Evolutionary conservation across 2,113 vertebrate genomes (phyloP).

Genomic region (Pseudorhombus dupliciocellatus): DNA sequence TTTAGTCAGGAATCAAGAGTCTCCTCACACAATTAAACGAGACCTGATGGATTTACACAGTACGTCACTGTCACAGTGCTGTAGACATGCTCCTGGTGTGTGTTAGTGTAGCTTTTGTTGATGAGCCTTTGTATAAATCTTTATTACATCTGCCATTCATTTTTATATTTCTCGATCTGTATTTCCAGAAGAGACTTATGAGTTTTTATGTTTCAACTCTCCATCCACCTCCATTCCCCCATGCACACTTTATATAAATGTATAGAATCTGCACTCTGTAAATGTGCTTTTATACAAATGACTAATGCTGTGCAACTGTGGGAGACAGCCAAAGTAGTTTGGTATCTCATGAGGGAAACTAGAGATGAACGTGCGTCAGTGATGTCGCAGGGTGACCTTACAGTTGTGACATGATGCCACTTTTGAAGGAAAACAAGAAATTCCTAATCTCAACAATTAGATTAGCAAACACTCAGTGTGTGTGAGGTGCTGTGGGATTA

Average conservation of each 20-base stretch:
- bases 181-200: not conserved
- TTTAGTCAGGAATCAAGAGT: not conserved
- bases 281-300: slow-evolving; percentile 26
- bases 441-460: not conserved
- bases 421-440: slow-evolving; percentile 20
- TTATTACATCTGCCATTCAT: slow-evolving; percentile 17
- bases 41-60: slow-evolving; percentile 14
- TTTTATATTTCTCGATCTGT: slow-evolving; percentile 7
- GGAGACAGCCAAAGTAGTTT: not conserved
- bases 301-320: slow-evolving; percentile 47
- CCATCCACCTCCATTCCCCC: not conserved
- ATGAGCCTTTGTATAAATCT: slow-evolving; percentile 14
- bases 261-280: slow-evolving; percentile 1
- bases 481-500: slow-evolving; percentile 3
- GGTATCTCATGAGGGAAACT: not conserved
- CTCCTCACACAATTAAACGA: not conserved
- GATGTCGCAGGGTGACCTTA: not conserved
- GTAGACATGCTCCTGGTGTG: slow-evolving; percentile 2
- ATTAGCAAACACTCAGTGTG: not conserved
- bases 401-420: not conserved
- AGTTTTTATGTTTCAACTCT: not conserved
- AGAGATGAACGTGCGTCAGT: not conserved
- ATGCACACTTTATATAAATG: slow-evolving; percentile 6
- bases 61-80: slow-evolving; percentile 4
- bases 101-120: slow-evolving; percentile 1